Evolutionary conservation across 1,140 invertebrate genomes (phyloP), one percentile per base, ranked within the genome.

Genomic region (Dendroctonus ponderosae): DNA sequence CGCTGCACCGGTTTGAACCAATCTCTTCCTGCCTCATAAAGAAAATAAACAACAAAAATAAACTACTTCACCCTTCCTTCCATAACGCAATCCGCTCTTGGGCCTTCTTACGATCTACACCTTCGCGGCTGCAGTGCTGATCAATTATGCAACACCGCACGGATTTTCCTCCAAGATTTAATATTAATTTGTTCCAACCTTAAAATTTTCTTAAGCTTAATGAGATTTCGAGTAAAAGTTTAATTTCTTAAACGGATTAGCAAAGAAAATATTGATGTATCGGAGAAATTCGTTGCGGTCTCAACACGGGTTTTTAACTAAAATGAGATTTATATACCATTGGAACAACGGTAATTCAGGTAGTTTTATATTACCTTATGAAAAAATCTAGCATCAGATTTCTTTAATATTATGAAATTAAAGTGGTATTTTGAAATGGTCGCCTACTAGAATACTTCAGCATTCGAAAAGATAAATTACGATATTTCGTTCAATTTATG

Each of bases 101-200:
- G 49, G 54, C 37, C 41, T 66, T 62, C 60, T 46, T 67, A 67
- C 62, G 54, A 61, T 56, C 52, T 56, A 67, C 66, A 67, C 64
- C 64, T 59, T 46, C 56, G 60, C 44, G 66, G 60, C 52, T 67
- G 66, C 66, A 67, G 56, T 52, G 26, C 51, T 39, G 37, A 62
- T 68, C 52, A 68, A 68, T 62, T 68, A 68, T 68, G 66, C 61
- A 68, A 57, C 48, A 57, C 49, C 39, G 26, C 60, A 48, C 49
- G 53, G 60, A 68, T 57, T 68, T 62, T 59, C 52, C 66, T 14
- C 26, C 6, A 62, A 60, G 63, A 66, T 66, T 66, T 66, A 66
- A 66, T 66, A 66, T 66, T 66, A 66, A 66, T 66, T 66, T 52
- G 57, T 60, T 60, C 14, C 58, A 53, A 66, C 64, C 56, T 66